These are phyloP conservation scores for Pachymerium ferrugineum DNA, from an alignment of 2,888 invertebrate genomes.

Conservation along the genomic window DNA sequence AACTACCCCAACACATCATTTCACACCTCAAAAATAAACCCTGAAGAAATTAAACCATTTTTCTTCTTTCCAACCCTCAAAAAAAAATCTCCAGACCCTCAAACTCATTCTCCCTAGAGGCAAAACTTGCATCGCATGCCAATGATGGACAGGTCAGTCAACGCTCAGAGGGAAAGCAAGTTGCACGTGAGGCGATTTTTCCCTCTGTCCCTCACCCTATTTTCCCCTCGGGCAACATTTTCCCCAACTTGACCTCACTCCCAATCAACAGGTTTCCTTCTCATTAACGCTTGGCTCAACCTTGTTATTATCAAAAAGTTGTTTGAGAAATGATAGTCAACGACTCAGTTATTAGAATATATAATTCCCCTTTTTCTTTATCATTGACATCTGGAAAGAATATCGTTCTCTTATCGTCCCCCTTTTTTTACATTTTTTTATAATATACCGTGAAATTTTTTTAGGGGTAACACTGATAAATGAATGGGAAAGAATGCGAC, in stretches of 20 bases:
- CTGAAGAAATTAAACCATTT: not conserved
- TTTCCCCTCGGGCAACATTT: not conserved
- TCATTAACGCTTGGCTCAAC: constrained; percentile 7
- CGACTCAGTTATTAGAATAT: not conserved
- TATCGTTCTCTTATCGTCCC: too few relatives aligned
- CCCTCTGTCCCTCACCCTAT: not conserved
- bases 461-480: constrained; percentile 3
- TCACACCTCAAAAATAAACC: not conserved
- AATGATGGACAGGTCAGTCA: constrained; percentile 21
- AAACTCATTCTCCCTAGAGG: not conserved
- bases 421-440: not conserved
- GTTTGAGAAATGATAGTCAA: constrained; percentile 18
- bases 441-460: not conserved
- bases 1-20: not conserved
- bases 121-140: constrained; percentile 4
- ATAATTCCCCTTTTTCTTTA: not conserved
- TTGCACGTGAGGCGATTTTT: not conserved
- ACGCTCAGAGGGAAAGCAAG: constrained; percentile 10
- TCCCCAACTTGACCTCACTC: constrained; percentile 6
- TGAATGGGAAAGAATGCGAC: not conserved
- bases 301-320: constrained; percentile 18
- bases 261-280: constrained; percentile 21
- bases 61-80: not conserved
- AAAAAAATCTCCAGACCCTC: not conserved
- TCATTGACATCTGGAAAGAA: not conserved